Percentiles rank a stretch among this genome's conserved stretches.
Evolutionary conservation across 1,140 invertebrate species (phyloP).

Genomic region (Drosophila arizonae): DNA sequence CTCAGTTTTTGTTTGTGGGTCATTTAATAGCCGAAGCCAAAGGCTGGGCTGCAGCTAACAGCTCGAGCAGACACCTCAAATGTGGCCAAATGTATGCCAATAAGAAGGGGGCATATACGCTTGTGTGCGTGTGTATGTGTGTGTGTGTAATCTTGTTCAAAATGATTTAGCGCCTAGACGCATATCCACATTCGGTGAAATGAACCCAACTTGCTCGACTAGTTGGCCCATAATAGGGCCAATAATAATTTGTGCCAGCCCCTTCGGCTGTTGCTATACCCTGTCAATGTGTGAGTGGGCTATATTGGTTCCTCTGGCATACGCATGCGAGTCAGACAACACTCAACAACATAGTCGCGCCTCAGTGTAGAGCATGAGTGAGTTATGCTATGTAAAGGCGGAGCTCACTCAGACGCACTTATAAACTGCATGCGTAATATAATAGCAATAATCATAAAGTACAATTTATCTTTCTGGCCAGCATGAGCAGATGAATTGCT

Average conservation of each 20-base stretch:
- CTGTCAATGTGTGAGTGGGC: slow-evolving; percentile 44
- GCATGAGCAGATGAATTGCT: no score
- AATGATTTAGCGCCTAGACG: slow-evolving; percentile 54
- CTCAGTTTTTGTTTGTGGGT: slow-evolving; percentile 28
- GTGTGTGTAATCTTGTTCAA: slow-evolving; percentile 42
- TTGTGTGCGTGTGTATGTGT: slow-evolving; percentile 10
- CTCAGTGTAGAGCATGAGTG: no score
- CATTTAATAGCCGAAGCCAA: slow-evolving; percentile 33
- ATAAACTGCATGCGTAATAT: no score
- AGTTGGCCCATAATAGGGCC: slow-evolving; percentile 62
- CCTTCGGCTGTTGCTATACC: slow-evolving; percentile 33
- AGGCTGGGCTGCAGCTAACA: slow-evolving; percentile 26
- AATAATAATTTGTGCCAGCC: slow-evolving; percentile 77
- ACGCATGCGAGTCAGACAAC: no score
- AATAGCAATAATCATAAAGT: no score
- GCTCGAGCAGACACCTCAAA: slow-evolving; percentile 51
- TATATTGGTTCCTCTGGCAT: no score
- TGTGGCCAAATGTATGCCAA: slow-evolving; percentile 55
- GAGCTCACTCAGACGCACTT: no score
- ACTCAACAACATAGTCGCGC: no score
- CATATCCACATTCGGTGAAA: not conserved
- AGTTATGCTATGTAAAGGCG: no score
- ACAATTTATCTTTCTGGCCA: no score
- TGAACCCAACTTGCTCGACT: slow-evolving; percentile 55
- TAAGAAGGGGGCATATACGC: not conserved